Evolutionary conservation across 2,113 vertebrate genomes (phyloP), one percentile per base, ranked within the genome.

Genomic region (Nerophis lumbriciformis): DNA sequence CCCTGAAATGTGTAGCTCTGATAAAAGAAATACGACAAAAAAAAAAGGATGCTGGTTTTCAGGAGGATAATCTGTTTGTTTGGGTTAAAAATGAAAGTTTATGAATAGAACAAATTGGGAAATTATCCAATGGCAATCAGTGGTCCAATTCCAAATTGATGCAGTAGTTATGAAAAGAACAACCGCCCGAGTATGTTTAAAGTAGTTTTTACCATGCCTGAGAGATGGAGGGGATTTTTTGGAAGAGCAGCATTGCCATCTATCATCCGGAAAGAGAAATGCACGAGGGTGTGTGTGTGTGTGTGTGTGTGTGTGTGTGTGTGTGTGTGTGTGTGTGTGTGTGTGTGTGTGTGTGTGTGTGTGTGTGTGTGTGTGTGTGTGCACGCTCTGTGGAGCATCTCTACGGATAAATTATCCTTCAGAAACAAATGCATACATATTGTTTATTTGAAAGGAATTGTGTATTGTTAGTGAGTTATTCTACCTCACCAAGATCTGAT

Each of bases 181-280:
- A 79, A 76, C 77, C 74, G 76, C 64, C 21, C 8, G 39, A 72
- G 68, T 75, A 58, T 53, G 37, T 71, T 66, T 51, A 44, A 67
- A 61, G n/a, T 16, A 61, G 39, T 39, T 59, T 36, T 77, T 65
- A 67, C 19, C 52, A 63, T 59, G 71, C 49, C 13, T 16, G 38
- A 16, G 8, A 1, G 48, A 21, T 14, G 9, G 11, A 45, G 48
- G 57, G n/a, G 6, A 5, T 62, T 87, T 81, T 85, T 4, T 63
- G 63, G 68, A 91, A 96, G 92, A 89, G 87, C 91, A 91, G 93
- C 93, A 93, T 89, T 97, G 95, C 94, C 95, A 95, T 90, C 96
- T 97, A 82, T 80, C 88, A 88, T 77, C 77, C 14, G 48, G 39
- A 69, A 68, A 63, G 8, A 57, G 75, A 81, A 85, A 49, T 68